phyloP scores from a whole-genome alignment of 2,888 invertebrate genomes.

The Dyspetes luteomarginatus region DNA sequence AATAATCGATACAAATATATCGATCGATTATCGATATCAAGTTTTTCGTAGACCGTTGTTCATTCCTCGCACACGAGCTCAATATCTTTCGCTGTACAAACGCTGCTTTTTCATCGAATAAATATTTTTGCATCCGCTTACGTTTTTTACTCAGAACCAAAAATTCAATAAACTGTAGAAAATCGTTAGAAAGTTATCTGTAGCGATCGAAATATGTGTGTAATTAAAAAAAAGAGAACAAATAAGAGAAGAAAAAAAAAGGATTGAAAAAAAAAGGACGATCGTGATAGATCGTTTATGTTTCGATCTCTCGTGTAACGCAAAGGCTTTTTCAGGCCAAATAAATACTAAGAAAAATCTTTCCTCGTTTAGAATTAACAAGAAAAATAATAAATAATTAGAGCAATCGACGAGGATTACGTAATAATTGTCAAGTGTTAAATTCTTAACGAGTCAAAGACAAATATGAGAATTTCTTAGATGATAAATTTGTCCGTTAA shows the following conservation, averaged over 20 bases:
- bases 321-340: slow-evolving; percentile 29
- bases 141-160: too few relatives aligned
- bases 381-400: too few relatives aligned
- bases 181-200: slow-evolving; percentile 49
- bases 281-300: slow-evolving; percentile 45
- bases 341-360: slow-evolving; percentile 10
- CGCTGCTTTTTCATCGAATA: too few relatives aligned
- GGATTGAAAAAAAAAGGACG: background rate
- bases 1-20: too few relatives aligned
- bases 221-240: slow-evolving; percentile 15
- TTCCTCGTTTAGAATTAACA: background rate
- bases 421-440: slow-evolving; percentile 40
- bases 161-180: too few relatives aligned
- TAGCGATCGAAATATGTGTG: slow-evolving; percentile 31
- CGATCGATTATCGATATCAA: too few relatives aligned
- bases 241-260: background rate
- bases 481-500: slow-evolving; percentile 48
- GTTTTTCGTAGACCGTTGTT: too few relatives aligned
- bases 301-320: slow-evolving; percentile 11
- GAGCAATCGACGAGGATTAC: background rate
- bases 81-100: too few relatives aligned
- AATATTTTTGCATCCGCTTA: too few relatives aligned
- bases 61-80: too few relatives aligned
- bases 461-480: slow-evolving; percentile 41
- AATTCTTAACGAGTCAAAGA: slow-evolving; percentile 36